Conservation (phyloP, 2,888 invertebrate genomes). For the Apotomis betuletana region DNA sequence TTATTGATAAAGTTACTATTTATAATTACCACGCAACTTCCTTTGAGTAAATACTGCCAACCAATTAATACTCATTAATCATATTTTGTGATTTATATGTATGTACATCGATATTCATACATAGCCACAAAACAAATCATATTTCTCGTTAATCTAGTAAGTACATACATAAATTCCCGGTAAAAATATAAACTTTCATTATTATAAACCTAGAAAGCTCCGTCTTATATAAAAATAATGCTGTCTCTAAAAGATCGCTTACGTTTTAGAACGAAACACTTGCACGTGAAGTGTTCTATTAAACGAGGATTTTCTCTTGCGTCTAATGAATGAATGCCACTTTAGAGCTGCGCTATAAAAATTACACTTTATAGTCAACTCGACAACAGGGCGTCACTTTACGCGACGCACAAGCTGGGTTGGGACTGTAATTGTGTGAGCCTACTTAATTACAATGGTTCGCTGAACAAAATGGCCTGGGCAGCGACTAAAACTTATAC, state of each 20-base stretch:
- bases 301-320: conserved; percentile 4
- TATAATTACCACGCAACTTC: too few relatives aligned
- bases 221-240: neutral
- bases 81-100: too few relatives aligned
- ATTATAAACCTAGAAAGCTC: too few relatives aligned
- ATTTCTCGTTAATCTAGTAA: too few relatives aligned
- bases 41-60: too few relatives aligned
- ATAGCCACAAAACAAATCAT: too few relatives aligned
- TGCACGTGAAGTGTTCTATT: conserved; percentile 4
- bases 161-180: too few relatives aligned
- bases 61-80: too few relatives aligned
- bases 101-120: too few relatives aligned
- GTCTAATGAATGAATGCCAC: conserved; percentile 13
- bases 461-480: neutral
- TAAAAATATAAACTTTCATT: too few relatives aligned
- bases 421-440: conserved; percentile 15
- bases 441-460: conserved; percentile 2
- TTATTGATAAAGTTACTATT: too few relatives aligned
- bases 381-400: conserved; percentile 11
- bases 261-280: neutral
- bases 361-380: conserved; percentile 22
- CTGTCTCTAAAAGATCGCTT: neutral
- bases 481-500: neutral
- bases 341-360: conserved; percentile 21
- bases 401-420: neutral